Base-by-base conservation (phyloP, 2,888 invertebrate species). In the Agriopis aurantiaria region DNA sequence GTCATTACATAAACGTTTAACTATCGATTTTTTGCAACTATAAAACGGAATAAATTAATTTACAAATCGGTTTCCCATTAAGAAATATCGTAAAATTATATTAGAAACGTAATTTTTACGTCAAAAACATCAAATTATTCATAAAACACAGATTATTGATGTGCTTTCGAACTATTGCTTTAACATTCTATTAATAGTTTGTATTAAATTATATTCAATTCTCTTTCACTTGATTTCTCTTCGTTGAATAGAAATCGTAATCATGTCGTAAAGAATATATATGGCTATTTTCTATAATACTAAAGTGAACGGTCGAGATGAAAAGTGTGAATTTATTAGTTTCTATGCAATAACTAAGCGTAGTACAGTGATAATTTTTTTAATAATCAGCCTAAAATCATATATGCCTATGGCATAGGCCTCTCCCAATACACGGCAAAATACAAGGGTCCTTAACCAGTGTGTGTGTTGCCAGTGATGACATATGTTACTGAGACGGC, bases 141-240 rank as follows among this genome's bases (percentile, higher is more conserved):
- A 58, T 58, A 59, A 66, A 60, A 66, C 52, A 45, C 23, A 52
- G 49, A 56, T 41, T 49, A 64, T 59, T 52, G 45, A 56, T 33
- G 40, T 57, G 59, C 41, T 69, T 62, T 62, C 46, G 9, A 69
- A 62, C 45, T 40, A 45, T 57, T 62, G 51, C 60, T 55, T 56
- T 51, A 33, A 55, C 0, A 43, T 64, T 64, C 55, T 69, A 68
- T 58, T 68, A 68, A 59, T 63, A 49, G 49, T 55, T 64, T 3
- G 43, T 56, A 14, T 60, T 3, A 55, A 51, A 65, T 65, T 51
- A 57, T 51, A 61, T 61, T 61, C 12, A 49, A 49, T 46, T 52
- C 49, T 65, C 59, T 69, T 52, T 64, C 58, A 57, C 60, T 69
- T 62, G 65, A 65, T 65, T 69, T 69, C 65, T 65, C 65, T 60